Evolutionary conservation across 2,797 vertebrate species (phyloP).

Genomic region (Pantherophis alleghaniensis): DNA sequence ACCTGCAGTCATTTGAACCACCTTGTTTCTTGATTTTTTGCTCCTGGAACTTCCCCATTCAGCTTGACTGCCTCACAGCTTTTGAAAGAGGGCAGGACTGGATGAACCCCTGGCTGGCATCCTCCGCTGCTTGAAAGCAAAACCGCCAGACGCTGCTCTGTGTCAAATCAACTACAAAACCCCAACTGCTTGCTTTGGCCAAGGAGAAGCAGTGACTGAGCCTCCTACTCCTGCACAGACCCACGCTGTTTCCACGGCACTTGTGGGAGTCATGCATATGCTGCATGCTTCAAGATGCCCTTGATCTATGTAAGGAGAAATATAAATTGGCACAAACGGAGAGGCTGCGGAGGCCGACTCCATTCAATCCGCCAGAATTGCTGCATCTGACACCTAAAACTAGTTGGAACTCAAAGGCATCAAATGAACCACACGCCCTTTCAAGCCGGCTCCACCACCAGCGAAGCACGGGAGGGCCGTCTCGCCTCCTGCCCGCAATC

Average conservation of each 20-base stretch:
- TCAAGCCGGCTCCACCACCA: neutral
- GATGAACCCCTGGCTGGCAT: neutral
- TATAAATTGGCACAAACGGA: slow-evolving; percentile 52
- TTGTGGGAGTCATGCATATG: neutral
- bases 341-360: slow-evolving; percentile 64
- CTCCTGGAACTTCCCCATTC: neutral
- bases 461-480: neutral
- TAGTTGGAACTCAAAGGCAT: slow-evolving; percentile 15
- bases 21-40: no score
- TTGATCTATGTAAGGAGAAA: slow-evolving; percentile 61
- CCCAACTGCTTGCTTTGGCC: neutral
- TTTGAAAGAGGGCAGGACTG: neutral
- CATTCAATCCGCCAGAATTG: slow-evolving; percentile 69
- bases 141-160: neutral
- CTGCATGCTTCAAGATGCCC: slow-evolving; percentile 30
- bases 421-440: neutral
- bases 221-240: accelerated
- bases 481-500: neutral
- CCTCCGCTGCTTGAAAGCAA: neutral
- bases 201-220: neutral
- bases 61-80: neutral
- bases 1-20: no score
- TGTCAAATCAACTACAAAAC: neutral
- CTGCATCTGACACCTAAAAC: slow-evolving; percentile 63
- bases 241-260: neutral